phyloP scores from a whole-genome alignment of 2,797 vertebrate genomes.

The Pseudomugil tenellus region DNA sequence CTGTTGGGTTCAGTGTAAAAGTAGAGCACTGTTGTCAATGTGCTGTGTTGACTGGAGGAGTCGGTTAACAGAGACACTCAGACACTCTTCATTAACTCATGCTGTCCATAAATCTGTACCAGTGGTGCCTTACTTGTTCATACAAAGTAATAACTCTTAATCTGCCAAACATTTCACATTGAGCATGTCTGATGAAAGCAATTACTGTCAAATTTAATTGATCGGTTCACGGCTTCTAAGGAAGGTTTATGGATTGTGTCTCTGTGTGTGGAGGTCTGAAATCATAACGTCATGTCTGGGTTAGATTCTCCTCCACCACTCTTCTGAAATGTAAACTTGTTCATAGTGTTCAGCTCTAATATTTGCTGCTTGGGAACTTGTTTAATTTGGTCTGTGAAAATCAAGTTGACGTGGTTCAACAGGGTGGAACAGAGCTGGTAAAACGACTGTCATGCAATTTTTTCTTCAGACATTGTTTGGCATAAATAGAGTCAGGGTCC shows the following conservation, averaged over 20 bases:
- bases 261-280: neutral
- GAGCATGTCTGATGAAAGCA: constrained; percentile 3
- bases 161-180: neutral
- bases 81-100: constrained; percentile 23
- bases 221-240: neutral
- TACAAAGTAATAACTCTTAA: neutral
- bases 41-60: constrained; percentile 21
- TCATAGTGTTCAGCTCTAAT: neutral
- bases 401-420: constrained; percentile 27
- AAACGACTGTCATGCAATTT: constrained; percentile 36
- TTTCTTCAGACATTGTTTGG: constrained; percentile 36
- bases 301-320: neutral
- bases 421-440: constrained; percentile 16
- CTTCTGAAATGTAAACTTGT: neutral
- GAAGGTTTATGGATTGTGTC: neutral
- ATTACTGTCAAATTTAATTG: neutral
- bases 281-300: constrained; percentile 5
- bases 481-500: constrained; percentile 43
- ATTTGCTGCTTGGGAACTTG: constrained; percentile 22
- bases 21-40: constrained; percentile 27
- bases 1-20: constrained; percentile 10
- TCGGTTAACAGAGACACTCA: constrained; percentile 27
- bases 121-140: constrained; percentile 7
- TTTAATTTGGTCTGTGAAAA: constrained; percentile 26
- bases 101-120: constrained; percentile 9